phyloP scores from a whole-genome alignment of 2,797 vertebrate species.

The Ataeniobius toweri region DNA sequence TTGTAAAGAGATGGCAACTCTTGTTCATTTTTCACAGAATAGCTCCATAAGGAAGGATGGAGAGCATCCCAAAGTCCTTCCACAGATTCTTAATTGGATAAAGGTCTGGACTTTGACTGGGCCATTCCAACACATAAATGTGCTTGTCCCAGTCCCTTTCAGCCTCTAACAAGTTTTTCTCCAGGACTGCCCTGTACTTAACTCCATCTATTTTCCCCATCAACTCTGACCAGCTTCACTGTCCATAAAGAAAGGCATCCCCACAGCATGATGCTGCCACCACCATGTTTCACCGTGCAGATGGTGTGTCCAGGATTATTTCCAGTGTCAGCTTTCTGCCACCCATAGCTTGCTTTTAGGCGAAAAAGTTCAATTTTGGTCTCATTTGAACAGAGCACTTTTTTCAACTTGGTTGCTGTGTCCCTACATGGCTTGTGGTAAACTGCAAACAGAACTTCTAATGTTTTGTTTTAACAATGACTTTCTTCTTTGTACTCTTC shows the following conservation, averaged over 20 bases:
- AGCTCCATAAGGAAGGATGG: not conserved
- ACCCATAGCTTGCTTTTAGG: no score
- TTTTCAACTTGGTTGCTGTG: no score
- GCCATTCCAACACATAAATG: not conserved
- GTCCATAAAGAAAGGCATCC: not conserved
- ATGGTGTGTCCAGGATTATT: not conserved
- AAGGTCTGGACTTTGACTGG: not conserved
- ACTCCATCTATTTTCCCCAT: not conserved
- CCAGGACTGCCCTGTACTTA: not conserved
- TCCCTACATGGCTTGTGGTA: no score
- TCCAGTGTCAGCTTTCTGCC: not conserved
- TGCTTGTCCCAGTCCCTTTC: not conserved
- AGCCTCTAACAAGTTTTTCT: no score
- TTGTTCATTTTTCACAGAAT: not conserved
- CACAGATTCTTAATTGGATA: not conserved
- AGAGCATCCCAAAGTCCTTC: not conserved
- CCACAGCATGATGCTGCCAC: not conserved
- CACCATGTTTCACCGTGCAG: not conserved
- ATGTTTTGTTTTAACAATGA: no score
- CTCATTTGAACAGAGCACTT: no score
- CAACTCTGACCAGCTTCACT: not conserved
- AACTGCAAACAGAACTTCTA: no score
- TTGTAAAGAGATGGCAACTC: not conserved
- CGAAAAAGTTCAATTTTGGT: no score
- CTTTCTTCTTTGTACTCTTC: no score